Conservation (phyloP, 2,888 invertebrate species). For the Pterostichus madidus region DNA sequence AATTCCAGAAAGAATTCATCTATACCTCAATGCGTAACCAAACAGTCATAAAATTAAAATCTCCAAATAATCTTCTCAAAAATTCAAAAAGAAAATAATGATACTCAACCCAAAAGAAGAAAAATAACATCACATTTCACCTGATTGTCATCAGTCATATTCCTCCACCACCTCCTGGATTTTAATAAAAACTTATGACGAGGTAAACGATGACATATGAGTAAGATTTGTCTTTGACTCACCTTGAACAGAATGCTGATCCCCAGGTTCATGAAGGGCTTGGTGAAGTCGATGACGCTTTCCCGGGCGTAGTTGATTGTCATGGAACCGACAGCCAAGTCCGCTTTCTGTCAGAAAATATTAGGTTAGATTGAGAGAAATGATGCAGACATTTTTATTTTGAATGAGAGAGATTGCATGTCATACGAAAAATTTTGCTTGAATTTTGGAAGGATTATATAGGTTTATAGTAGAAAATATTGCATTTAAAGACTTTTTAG, state of each 20-base stretch:
- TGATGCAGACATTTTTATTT: slow-evolving; percentile 25
- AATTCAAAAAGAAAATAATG: neutral
- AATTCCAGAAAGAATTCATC: no score
- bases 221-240: slow-evolving; percentile 69
- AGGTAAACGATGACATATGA: slow-evolving; percentile 18
- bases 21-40: no score
- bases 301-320: slow-evolving; percentile 94
- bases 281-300: slow-evolving; percentile 94
- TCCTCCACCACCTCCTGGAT: neutral
- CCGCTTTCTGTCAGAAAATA: slow-evolving; percentile 84
- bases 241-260: slow-evolving; percentile 93
- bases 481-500: neutral
- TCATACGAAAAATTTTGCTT: neutral
- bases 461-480: no score
- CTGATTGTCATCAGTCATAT: neutral
- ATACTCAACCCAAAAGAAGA: no score
- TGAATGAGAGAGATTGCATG: neutral
- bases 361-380: slow-evolving; percentile 61
- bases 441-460: neutral
- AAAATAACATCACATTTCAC: neutral
- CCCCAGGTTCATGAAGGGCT: slow-evolving; percentile 95
- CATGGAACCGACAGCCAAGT: slow-evolving; percentile 92
- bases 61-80: no score
- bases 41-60: no score
- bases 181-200: slow-evolving; percentile 19